Conservation (phyloP, 2,888 invertebrate species). For the Eretmocerus hayati region DNA sequence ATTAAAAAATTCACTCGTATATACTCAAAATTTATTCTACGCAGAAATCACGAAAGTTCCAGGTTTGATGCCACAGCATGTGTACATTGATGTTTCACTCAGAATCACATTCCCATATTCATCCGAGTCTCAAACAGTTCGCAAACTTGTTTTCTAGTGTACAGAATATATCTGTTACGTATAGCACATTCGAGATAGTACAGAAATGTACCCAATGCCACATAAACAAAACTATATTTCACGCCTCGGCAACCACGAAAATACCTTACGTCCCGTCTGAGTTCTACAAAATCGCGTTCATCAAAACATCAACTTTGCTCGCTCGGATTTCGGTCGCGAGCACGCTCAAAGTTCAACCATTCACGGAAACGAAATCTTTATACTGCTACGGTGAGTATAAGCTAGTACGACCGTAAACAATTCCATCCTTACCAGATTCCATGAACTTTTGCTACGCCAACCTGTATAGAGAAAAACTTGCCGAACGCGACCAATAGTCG, state of each 20-base stretch:
- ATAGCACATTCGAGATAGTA: not conserved
- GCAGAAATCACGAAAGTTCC: too few species aligned
- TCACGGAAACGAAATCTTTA: constrained; percentile 3
- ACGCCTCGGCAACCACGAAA: constrained; percentile 2
- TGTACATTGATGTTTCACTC: too few species aligned
- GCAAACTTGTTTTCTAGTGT: too few species aligned
- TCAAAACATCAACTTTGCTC: constrained; percentile 13
- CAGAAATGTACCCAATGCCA: not conserved
- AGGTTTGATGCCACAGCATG: too few species aligned
- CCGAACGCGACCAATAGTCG: too few species aligned
- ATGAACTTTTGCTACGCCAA: constrained; percentile 1
- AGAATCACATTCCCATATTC: too few species aligned
- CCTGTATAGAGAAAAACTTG: not conserved
- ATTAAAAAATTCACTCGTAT: too few species aligned
- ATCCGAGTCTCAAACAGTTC: too few species aligned
- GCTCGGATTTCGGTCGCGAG: not conserved
- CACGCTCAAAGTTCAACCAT: constrained; percentile 11
- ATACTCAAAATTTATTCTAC: too few species aligned
- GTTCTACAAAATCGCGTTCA: constrained; percentile 16
- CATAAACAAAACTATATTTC: constrained; percentile 15
- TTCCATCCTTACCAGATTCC: not conserved
- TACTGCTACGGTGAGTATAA: constrained; percentile 4
- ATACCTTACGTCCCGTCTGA: not conserved
- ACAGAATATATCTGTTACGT: too few species aligned
- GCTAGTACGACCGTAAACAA: constrained; percentile 14